Conservation (phyloP, 2,888 invertebrate species). For the Eupithecia exiguata region DNA sequence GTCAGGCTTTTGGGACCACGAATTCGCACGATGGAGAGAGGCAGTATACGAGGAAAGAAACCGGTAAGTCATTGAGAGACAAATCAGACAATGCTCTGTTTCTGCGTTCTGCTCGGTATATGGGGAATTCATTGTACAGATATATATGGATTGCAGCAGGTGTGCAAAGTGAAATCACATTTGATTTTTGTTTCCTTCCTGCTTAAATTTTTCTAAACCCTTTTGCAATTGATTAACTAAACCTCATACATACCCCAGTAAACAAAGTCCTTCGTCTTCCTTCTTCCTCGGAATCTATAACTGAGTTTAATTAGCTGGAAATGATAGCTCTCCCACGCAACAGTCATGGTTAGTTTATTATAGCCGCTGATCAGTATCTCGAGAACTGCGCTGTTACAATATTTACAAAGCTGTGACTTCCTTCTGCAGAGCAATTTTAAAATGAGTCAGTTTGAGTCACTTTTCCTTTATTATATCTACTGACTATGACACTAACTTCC, state of each 20-base stretch:
- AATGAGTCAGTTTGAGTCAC: constrained; percentile 25
- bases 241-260: background rate
- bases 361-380: constrained; percentile 2
- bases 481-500: background rate
- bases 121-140: constrained; percentile 17
- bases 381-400: constrained; percentile 6
- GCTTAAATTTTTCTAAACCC: background rate
- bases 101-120: constrained; percentile 1
- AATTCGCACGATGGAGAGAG: constrained; percentile 76
- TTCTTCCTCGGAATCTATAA: background rate
- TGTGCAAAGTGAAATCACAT: constrained; percentile 1
- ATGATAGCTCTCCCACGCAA: constrained; percentile 19
- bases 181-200: background rate
- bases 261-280: background rate
- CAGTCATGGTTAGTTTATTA: background rate
- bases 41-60: constrained; percentile 77
- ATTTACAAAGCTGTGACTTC: constrained; percentile 21
- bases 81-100: constrained; percentile 23
- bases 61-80: constrained; percentile 61
- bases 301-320: background rate
- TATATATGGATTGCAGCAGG: constrained; percentile 7
- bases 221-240: background rate
- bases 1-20: constrained; percentile 79
- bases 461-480: background rate
- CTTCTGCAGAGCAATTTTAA: constrained; percentile 13